A percentile compares a stretch with the other conserved stretches of the same genome.
Conservation (phyloP, 2,113 vertebrate genomes). For the Circaetus gallicus region DNA sequence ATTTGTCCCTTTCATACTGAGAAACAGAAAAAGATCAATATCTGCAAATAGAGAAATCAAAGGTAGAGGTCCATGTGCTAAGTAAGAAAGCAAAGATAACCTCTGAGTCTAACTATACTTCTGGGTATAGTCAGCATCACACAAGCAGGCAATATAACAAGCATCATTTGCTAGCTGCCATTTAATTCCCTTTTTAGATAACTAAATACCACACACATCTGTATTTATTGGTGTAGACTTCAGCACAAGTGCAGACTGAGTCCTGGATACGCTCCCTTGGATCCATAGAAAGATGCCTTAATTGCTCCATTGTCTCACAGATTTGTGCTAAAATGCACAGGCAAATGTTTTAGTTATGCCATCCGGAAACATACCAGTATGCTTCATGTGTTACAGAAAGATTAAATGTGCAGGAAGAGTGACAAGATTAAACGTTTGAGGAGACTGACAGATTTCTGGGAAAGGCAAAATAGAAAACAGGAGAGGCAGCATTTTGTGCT, state of each 20-base stretch:
- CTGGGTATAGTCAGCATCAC: neutral
- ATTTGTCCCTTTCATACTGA: neutral
- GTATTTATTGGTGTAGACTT: neutral
- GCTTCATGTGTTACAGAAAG: rapidly evolving
- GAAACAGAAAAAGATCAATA: neutral
- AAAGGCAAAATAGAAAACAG: neutral
- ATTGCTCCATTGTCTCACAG: neutral
- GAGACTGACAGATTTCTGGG: neutral
- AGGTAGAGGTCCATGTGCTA: neutral
- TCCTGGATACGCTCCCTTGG: neutral
- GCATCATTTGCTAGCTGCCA: neutral
- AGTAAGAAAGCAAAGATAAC: neutral
- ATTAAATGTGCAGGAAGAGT: rapidly evolving
- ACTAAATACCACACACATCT: neutral
- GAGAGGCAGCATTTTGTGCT: neutral
- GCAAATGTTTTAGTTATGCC: neutral
- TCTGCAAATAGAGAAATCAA: neutral
- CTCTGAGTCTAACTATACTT: neutral
- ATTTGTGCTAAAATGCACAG: neutral
- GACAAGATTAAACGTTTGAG: neutral
- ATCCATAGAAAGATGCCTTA: neutral
- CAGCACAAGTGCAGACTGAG: neutral
- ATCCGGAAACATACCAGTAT: rapidly evolving
- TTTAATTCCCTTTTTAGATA: neutral
- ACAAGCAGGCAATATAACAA: neutral